These are phyloP conservation scores for Tapirus indicus DNA, from an alignment of 2,797 vertebrate genomes.

Conservation along the genomic window DNA sequence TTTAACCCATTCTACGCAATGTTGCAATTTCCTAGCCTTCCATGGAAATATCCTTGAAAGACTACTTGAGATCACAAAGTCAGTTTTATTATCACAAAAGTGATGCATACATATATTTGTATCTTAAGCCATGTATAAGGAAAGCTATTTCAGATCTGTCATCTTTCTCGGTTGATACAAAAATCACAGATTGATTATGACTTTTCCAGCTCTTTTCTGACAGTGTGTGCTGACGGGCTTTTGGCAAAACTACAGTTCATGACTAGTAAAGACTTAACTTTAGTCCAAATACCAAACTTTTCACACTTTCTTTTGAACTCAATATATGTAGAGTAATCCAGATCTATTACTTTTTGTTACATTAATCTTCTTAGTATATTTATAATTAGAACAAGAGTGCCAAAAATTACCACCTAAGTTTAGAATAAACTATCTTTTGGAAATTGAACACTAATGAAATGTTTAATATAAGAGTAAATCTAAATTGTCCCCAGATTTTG, in stretches of 20 bases:
- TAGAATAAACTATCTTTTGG: not conserved
- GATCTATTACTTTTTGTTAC: not conserved
- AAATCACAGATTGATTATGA: conserved; percentile 62
- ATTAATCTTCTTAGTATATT: not conserved
- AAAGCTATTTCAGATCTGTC: conserved; percentile 64
- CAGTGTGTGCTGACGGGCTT: not conserved
- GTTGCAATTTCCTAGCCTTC: not conserved
- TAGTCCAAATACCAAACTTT: not conserved
- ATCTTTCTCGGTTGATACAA: not conserved
- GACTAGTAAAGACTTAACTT: conserved; percentile 27
- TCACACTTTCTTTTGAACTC: not conserved
- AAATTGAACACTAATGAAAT: not conserved
- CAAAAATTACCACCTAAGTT: not conserved
- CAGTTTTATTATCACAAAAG: conserved; percentile 63
- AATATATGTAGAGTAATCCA: not conserved
- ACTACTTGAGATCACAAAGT: not conserved
- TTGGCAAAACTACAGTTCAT: not conserved
- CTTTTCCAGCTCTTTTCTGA: conserved; percentile 44
- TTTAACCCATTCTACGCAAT: conserved; percentile 21
- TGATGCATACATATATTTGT: conserved; percentile 26
- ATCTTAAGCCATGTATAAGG: not conserved
- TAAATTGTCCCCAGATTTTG: not conserved
- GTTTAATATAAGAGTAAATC: conserved; percentile 18
- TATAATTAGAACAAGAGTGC: not conserved
- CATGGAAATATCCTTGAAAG: conserved; percentile 30